phyloP scores from a whole-genome alignment of 2,888 invertebrate species.

The Cryptocheilus praepositus region DNA sequence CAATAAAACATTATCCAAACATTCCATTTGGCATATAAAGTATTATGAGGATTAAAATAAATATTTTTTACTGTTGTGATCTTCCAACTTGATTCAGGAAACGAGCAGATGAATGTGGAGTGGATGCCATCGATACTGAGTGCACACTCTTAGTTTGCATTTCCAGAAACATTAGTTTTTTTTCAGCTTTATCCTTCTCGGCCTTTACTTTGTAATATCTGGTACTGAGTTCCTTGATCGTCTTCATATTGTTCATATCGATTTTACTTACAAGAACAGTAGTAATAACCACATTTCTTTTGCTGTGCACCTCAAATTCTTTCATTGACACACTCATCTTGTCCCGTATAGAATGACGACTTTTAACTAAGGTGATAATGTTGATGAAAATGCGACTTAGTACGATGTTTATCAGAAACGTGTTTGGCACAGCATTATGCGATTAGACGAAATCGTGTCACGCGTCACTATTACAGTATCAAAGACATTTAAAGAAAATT shows the following conservation, averaged over 20 bases:
- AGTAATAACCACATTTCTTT: constrained; percentile 42
- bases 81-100: background rate
- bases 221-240: background rate
- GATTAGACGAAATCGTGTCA: too few species aligned
- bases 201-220: constrained; percentile 3
- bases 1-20: background rate
- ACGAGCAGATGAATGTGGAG: background rate
- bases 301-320: background rate
- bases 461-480: too few species aligned
- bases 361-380: too few species aligned
- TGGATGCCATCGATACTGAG: background rate
- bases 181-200: background rate
- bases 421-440: too few species aligned
- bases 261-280: constrained; percentile 55
- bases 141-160: background rate
- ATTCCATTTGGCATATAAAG: background rate
- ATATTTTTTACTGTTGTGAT: background rate
- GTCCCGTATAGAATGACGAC: too few species aligned
- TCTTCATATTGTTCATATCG: too few species aligned
- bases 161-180: background rate
- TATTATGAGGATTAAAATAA: too few species aligned
- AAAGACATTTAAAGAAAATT: too few species aligned
- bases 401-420: too few species aligned
- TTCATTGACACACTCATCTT: background rate
- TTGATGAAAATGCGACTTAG: too few species aligned